A percentile compares a stretch with the other conserved stretches of the same genome.
Conservation (phyloP, 2,797 vertebrate genomes). For the Triplophysa bombifrons region DNA sequence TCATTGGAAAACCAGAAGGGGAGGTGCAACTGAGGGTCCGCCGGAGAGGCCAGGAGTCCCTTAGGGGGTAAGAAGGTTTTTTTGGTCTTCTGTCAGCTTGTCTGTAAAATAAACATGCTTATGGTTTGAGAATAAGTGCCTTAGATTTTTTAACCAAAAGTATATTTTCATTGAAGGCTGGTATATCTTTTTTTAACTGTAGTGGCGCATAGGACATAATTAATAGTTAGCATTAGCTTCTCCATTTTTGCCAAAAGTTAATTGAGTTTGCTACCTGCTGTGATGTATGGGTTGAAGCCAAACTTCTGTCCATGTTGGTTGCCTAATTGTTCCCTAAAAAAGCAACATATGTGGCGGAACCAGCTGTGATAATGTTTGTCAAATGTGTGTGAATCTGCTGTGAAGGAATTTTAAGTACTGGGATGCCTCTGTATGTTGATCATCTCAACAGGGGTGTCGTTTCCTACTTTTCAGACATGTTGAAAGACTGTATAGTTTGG, state of each 20-base stretch:
- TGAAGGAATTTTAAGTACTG: conserved; percentile 38
- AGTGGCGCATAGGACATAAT: neutral
- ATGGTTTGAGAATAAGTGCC: too few species aligned
- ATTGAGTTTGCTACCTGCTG: conserved; percentile 6
- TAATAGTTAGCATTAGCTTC: neutral
- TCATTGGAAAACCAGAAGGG: conserved; percentile 76
- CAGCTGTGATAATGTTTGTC: conserved; percentile 40
- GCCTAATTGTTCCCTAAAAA: conserved; percentile 23
- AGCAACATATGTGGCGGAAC: conserved; percentile 14
- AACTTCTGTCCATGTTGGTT: neutral
- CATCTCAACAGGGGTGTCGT: conserved; percentile 2
- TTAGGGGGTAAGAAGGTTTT: conserved; percentile 83
- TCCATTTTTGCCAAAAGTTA: neutral
- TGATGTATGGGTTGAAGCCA: conserved; percentile 25
- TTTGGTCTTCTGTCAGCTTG: neutral
- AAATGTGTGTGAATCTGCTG: conserved; percentile 25
- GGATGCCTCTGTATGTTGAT: conserved; percentile 25
- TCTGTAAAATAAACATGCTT: neutral
- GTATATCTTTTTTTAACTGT: neutral
- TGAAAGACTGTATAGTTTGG: conserved; percentile 9
- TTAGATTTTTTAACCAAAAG: neutral
- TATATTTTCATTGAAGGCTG: neutral
- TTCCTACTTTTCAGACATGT: neutral
- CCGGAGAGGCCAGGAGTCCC: conserved; percentile 87
- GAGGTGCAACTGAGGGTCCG: conserved; percentile 83